These are phyloP conservation scores for Raja brachyura DNA, from an alignment of 2,113 vertebrate genomes.

Conservation along the genomic window DNA sequence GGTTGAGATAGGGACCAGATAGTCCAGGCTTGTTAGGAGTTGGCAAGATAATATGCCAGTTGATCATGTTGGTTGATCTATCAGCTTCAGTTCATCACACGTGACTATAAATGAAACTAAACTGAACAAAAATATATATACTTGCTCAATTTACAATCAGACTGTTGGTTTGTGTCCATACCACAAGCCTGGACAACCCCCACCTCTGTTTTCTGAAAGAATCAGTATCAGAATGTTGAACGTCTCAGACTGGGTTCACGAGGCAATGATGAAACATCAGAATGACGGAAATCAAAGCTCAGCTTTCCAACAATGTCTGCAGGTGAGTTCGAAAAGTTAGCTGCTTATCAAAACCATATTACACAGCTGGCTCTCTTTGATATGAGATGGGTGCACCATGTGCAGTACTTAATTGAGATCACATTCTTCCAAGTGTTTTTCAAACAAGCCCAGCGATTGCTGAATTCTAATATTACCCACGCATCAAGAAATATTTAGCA, in stretches of 20 bases:
- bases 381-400: neutral
- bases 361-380: neutral
- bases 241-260: neutral
- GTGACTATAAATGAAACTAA: too few species aligned
- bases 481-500: slow-evolving; percentile 5
- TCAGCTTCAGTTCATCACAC: too few species aligned
- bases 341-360: neutral
- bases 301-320: slow-evolving; percentile 2
- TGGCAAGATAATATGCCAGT: too few species aligned
- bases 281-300: neutral
- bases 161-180: neutral
- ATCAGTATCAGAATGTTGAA: neutral
- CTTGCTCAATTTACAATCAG: neutral
- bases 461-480: slow-evolving; percentile 20
- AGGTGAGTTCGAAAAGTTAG: neutral
- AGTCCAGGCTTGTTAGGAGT: too few species aligned
- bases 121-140: neutral
- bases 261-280: neutral
- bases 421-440: slow-evolving; percentile 25
- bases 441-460: neutral
- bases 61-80: too few species aligned
- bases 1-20: too few species aligned
- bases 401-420: slow-evolving; percentile 25
- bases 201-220: neutral
- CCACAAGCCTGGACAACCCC: neutral